Conservation (phyloP, 2,888 invertebrate genomes). For the Catocala nupta region DNA sequence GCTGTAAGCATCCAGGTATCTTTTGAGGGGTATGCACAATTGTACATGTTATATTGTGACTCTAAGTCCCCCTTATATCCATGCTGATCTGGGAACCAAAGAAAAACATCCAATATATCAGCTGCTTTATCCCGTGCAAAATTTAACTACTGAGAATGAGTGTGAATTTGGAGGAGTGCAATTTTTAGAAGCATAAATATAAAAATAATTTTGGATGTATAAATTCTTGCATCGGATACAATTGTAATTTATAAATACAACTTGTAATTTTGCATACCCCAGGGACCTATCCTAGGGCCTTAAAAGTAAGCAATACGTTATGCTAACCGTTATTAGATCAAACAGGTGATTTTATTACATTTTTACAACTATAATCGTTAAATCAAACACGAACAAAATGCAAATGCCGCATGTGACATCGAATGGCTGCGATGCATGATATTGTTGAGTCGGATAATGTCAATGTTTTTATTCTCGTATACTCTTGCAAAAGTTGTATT, state of each 20-base stretch:
- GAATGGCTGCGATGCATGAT: background rate
- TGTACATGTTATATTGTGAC: slow-evolving; percentile 54
- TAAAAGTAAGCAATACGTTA: background rate
- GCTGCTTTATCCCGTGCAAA: slow-evolving; percentile 29
- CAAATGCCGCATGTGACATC: slow-evolving; percentile 10
- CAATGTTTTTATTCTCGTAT: slow-evolving; percentile 2
- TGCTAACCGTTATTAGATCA: background rate
- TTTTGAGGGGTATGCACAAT: slow-evolving; percentile 54
- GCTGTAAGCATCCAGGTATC: slow-evolving; percentile 56
- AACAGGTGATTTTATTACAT: slow-evolving; percentile 12
- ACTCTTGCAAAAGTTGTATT: background rate
- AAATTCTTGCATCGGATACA: no score
- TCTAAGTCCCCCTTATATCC: slow-evolving; percentile 53
- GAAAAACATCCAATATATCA: slow-evolving; percentile 49
- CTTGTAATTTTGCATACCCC: slow-evolving; percentile 2
- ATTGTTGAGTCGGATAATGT: slow-evolving; percentile 5
- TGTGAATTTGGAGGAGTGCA: background rate
- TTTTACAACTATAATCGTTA: slow-evolving; percentile 9
- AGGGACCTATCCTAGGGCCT: slow-evolving; percentile 8
- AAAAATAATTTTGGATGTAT: no score
- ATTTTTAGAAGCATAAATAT: background rate
- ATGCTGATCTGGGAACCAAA: slow-evolving; percentile 53
- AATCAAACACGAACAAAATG: slow-evolving; percentile 16
- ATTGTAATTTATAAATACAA: no score
- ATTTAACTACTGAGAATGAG: slow-evolving; percentile 10